These are phyloP conservation scores for Antitype chi DNA, from an alignment of 2,888 invertebrate genomes.

Conservation along the genomic window DNA sequence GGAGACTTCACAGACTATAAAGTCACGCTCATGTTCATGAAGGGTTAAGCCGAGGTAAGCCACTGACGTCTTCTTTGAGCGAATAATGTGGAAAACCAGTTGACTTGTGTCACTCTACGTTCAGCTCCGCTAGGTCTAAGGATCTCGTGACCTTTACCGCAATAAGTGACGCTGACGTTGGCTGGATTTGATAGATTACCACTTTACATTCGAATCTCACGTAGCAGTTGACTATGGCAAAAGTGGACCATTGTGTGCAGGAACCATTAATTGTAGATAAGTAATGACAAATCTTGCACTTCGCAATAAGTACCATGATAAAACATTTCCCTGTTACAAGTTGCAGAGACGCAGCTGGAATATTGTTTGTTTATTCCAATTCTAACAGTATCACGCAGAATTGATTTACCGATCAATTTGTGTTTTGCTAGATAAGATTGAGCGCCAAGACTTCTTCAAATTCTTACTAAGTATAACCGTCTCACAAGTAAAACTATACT, in stretches of 20 bases:
- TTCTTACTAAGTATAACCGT: conserved; percentile 15
- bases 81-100: conserved; percentile 8
- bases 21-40: conserved; percentile 17
- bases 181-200: conserved; percentile 25
- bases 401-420: conserved; percentile 52
- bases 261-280: conserved; percentile 56
- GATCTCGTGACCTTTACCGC: conserved; percentile 24
- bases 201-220: conserved; percentile 25
- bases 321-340: conserved; percentile 54
- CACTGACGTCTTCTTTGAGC: conserved; percentile 9
- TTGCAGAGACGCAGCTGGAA: conserved; percentile 48
- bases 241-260: conserved; percentile 51
- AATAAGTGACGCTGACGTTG: conserved; percentile 9
- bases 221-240: conserved; percentile 29
- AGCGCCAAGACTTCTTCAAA: conserved; percentile 20
- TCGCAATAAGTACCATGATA: conserved; percentile 47
- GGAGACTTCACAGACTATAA: conserved; percentile 28
- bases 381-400: conserved; percentile 44
- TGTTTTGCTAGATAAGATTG: conserved; percentile 40
- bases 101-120: background rate
- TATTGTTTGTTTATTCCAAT: conserved; percentile 46
- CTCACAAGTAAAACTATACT: conserved; percentile 15
- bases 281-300: conserved; percentile 55
- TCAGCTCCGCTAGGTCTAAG: background rate
- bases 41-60: conserved; percentile 20